Evolutionary conservation across 2,113 vertebrate species (phyloP), one percentile per base, ranked within the genome.

Genomic region (Chaetops frenatus): DNA sequence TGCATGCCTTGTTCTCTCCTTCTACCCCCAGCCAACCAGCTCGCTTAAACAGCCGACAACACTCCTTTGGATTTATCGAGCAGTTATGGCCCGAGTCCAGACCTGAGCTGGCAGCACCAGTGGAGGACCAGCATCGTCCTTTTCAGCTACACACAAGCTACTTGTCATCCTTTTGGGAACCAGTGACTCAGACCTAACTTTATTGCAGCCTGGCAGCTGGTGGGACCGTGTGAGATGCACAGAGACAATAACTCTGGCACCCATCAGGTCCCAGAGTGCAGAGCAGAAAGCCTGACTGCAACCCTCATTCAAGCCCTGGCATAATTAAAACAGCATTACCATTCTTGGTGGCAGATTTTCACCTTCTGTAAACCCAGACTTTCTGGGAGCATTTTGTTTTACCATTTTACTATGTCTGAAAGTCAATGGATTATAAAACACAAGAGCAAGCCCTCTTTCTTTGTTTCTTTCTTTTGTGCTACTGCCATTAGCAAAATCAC

Each of bases 141-240:
- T 96, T 98, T 98, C 97, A 98, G 96, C 94, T 90, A 92, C 96
- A 97, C 88, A 94, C 95, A 97, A 96, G 92, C 93, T 95, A 90
- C 97, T 98, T 97, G 98, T 98, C 96, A 90, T 97, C 96, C 97
- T 97, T 98, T 98, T 98, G 96, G 96, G 97, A 98, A 91, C 62
- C 97, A 98, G 93, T 98, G 98, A 98, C 98, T 98, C 98, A 92
- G 80, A 98, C 53, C 5, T 98, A 98, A 98, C 97, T 96, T 95
- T 96, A 97, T 96, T 97, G 97, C 64, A 6, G 97, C 95, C 96
- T 97, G 97, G 97, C 98, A 98, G 98, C 97, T 98, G 98, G 97
- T 97, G 95, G 97, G 95, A 96, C 96, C 3, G 80, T 96, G 92
- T 90, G 58, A 95, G 97, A 91, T 6, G 19, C 92, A 96, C 93